Evolutionary conservation across 2,113 vertebrate species (phyloP).

Genomic region (Odocoileus hemionus): DNA sequence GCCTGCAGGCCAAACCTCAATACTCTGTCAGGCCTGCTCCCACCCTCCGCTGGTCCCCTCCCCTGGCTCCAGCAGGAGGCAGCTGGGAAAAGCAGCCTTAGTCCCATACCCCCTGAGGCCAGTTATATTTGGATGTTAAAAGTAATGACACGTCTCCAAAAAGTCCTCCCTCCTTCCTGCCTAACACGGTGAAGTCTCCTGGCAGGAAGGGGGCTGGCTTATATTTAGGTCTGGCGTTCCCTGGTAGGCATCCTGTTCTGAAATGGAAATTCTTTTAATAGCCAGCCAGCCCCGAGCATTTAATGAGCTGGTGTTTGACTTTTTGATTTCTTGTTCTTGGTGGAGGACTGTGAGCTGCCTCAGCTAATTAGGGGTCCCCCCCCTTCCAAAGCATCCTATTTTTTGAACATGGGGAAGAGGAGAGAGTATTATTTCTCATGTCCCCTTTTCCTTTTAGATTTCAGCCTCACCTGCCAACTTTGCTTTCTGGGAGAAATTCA

Average conservation of each 20-base stretch:
- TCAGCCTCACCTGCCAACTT: background rate
- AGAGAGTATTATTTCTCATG: background rate
- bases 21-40: background rate
- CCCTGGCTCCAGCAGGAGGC: constrained; percentile 16
- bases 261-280: constrained; percentile 74
- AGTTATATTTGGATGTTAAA: constrained; percentile 72
- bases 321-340: constrained; percentile 62
- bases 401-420: background rate
- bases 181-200: constrained; percentile 55
- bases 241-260: constrained; percentile 72
- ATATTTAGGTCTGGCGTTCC: constrained; percentile 73
- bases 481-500: background rate
- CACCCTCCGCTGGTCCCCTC: background rate
- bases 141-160: constrained; percentile 61
- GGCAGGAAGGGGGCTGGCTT: constrained; percentile 62
- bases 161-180: constrained; percentile 39
- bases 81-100: constrained; percentile 32
- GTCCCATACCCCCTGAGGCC: constrained; percentile 53
- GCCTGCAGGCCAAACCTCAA: background rate
- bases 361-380: background rate
- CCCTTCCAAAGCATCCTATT: background rate
- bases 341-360: background rate
- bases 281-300: constrained; percentile 57
- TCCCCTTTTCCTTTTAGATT: background rate
- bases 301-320: constrained; percentile 66